Conservation (phyloP, 2,113 vertebrate species). For the Rhagologus leucostigma region DNA sequence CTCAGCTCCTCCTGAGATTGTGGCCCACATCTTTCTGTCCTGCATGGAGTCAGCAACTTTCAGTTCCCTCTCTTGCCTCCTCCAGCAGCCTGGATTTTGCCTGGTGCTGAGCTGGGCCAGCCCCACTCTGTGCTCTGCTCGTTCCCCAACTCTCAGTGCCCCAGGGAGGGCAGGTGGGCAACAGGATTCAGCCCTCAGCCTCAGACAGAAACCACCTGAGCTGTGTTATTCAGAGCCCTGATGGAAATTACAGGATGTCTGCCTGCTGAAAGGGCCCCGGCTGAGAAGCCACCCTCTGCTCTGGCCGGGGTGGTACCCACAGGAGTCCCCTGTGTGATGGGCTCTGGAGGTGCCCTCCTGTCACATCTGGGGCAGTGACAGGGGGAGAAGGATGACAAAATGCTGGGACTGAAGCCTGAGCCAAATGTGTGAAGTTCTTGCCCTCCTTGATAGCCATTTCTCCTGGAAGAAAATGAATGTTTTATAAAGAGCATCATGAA, state of each 20-base stretch:
- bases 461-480: not conserved
- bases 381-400: not conserved
- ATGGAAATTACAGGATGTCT: not conserved
- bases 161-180: not conserved
- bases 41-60: not conserved
- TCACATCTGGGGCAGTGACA: not conserved
- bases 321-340: not conserved
- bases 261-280: not conserved
- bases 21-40: not conserved
- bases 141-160: not conserved
- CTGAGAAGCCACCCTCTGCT: not conserved
- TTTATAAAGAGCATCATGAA: constrained; percentile 42
- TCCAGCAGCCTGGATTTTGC: not conserved
- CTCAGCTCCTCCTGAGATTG: not conserved
- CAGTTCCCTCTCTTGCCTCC: not conserved
- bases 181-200: not conserved
- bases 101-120: not conserved
- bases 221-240: not conserved
- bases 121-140: not conserved
- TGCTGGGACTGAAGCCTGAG: not conserved
- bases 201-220: not conserved
- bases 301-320: rapidly evolving
- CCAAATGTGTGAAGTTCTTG: not conserved
- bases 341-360: not conserved
- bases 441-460: not conserved